Conservation (phyloP, 2,113 vertebrate species). For the Pyxicephalus adspersus region DNA sequence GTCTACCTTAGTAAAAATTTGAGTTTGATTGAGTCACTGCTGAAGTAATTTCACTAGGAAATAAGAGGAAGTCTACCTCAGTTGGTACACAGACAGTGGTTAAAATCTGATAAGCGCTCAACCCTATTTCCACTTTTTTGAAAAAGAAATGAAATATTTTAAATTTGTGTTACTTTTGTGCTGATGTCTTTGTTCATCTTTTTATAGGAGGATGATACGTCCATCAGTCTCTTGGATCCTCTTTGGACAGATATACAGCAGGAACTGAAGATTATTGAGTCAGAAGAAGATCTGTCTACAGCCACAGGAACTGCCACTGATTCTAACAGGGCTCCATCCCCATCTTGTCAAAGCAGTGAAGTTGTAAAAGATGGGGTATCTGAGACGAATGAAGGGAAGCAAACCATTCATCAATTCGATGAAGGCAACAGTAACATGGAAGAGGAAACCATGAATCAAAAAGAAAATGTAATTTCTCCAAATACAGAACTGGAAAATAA, state of each 20-base stretch:
- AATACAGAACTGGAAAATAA: slow-evolving; percentile 57
- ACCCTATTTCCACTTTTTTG: too few species aligned
- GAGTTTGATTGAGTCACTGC: too few species aligned
- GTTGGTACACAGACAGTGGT: too few species aligned
- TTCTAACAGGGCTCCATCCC: background rate
- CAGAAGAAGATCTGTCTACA: slow-evolving; percentile 76
- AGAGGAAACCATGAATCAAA: background rate
- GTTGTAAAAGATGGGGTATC: background rate
- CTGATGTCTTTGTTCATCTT: background rate
- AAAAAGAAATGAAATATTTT: too few species aligned
- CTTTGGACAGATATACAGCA: slow-evolving; percentile 81
- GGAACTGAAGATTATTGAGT: slow-evolving; percentile 86
- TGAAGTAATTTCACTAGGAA: too few species aligned
- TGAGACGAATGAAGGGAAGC: background rate
- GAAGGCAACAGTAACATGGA: background rate
- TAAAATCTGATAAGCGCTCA: too few species aligned
- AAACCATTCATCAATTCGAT: background rate
- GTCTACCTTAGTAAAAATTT: too few species aligned
- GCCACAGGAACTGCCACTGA: slow-evolving; percentile 54
- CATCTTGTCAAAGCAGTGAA: slow-evolving; percentile 9
- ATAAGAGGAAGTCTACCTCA: too few species aligned
- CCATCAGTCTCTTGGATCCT: slow-evolving; percentile 61
- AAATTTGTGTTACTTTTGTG: background rate
- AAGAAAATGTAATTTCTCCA: slow-evolving; percentile 41
- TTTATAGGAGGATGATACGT: slow-evolving; percentile 22